Percentiles rank a stretch among this genome's conserved stretches.
Conservation (phyloP, 2,888 invertebrate genomes). For the Eubasilissa splendida region DNA sequence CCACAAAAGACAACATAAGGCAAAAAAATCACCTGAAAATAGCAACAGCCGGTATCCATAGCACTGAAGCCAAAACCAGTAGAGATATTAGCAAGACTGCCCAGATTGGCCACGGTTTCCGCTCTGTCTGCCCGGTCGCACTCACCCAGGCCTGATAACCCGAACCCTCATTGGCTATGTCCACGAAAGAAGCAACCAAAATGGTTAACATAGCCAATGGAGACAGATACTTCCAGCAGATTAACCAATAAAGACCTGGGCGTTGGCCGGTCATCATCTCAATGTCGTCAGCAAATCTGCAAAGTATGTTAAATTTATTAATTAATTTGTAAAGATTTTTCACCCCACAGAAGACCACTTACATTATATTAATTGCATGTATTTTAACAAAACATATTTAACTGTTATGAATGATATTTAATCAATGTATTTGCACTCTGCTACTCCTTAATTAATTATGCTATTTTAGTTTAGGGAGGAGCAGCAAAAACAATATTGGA, state of each 20-base stretch:
- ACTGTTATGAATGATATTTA: not conserved
- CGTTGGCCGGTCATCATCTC: constrained; percentile 94
- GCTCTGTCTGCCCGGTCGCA: constrained; percentile 80
- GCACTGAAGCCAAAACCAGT: constrained; percentile 83
- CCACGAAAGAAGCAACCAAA: constrained; percentile 85
- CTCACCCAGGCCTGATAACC: constrained; percentile 90
- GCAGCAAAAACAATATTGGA: too few species aligned
- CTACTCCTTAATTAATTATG: too few species aligned
- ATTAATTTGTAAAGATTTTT: not conserved
- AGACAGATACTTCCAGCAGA: constrained; percentile 96
- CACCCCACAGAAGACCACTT: too few species aligned
- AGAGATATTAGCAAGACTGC: constrained; percentile 82
- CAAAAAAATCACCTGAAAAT: constrained; percentile 77
- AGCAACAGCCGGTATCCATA: constrained; percentile 91
- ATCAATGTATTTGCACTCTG: too few species aligned
- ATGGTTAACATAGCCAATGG: constrained; percentile 92
- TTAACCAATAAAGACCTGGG: constrained; percentile 91
- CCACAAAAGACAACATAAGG: too few species aligned
- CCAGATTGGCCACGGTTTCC: constrained; percentile 92
- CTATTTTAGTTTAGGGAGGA: not conserved
- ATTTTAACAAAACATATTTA: too few species aligned
- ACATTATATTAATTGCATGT: too few species aligned
- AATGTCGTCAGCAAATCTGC: constrained; percentile 93
- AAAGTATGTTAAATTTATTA: constrained; percentile 55
- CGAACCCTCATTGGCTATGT: constrained; percentile 85